phyloP scores from a whole-genome alignment of 2,888 invertebrate genomes.

The Myopa testacea region DNA sequence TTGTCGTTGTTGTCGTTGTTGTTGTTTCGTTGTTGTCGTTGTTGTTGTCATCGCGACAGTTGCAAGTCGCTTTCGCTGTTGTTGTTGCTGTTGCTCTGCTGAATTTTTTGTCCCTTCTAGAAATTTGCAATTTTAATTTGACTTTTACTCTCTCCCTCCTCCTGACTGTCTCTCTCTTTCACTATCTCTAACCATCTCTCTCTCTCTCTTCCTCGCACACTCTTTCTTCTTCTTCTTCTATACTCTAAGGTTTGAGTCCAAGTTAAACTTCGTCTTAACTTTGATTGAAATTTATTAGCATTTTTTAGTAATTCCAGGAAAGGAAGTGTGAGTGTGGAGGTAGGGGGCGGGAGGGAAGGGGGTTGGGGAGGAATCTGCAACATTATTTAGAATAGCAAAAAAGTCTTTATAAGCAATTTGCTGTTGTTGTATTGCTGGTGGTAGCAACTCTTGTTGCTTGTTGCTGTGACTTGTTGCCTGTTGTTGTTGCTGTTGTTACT shows the following conservation, averaged over 20 bases:
- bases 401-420: constrained; percentile 37
- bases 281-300: constrained; percentile 33
- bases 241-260: background rate
- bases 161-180: background rate
- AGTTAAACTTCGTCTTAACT: constrained; percentile 7
- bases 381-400: background rate
- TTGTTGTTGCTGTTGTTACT: constrained; percentile 27
- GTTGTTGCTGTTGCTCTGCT: background rate
- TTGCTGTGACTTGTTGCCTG: background rate
- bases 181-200: too few relatives aligned
- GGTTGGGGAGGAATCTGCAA: too few relatives aligned
- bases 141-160: constrained; percentile 4
- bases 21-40: background rate
- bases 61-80: background rate
- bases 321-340: background rate
- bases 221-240: too few relatives aligned
- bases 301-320: background rate
- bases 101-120: background rate
- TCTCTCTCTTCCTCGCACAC: too few relatives aligned
- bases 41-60: too few relatives aligned
- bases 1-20: constrained; percentile 11
- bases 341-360: too few relatives aligned
- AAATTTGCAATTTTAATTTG: constrained; percentile 37
- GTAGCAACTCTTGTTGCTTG: constrained; percentile 6
- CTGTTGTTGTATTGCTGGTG: constrained; percentile 14